Evolutionary conservation across 2,113 vertebrate species (phyloP).

Genomic region (Cephalophus harveyi): DNA sequence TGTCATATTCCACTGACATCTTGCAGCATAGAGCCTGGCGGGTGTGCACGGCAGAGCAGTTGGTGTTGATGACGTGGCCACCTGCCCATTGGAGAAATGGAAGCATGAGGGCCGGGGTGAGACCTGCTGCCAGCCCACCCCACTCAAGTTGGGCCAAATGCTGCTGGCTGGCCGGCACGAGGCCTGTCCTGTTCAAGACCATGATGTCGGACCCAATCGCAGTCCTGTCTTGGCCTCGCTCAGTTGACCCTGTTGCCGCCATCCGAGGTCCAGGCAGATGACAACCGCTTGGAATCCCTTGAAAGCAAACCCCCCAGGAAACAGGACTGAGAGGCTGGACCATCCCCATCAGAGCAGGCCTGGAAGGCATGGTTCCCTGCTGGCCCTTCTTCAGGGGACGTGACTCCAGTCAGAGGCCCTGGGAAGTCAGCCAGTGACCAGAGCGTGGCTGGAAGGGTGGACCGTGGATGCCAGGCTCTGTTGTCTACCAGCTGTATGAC

Average conservation of each 20-base stretch:
- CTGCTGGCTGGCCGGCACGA: rapidly evolving
- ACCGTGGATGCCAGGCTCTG: neutral
- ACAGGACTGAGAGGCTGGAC: no score
- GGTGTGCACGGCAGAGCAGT: constrained; percentile 94
- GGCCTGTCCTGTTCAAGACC: neutral
- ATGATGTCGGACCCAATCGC: rapidly evolving
- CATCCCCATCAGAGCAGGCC: rapidly evolving
- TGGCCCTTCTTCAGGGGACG: neutral
- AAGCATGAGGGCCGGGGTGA: rapidly evolving
- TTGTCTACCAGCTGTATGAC: neutral
- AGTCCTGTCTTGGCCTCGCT: neutral
- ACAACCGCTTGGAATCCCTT: rapidly evolving
- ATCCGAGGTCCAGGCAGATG: rapidly evolving
- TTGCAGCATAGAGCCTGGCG: constrained; percentile 98
- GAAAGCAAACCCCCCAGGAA: neutral
- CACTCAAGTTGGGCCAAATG: rapidly evolving
- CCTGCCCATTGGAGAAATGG: constrained; percentile 72
- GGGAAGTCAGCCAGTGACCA: neutral
- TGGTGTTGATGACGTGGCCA: constrained; percentile 93
- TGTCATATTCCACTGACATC: constrained; percentile 99
- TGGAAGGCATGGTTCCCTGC: neutral
- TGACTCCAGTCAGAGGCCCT: neutral
- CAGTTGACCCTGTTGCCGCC: neutral
- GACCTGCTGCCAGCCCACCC: neutral
- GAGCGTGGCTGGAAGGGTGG: neutral